Conservation (phyloP, 2,888 invertebrate genomes). For the Andrena praecox region DNA sequence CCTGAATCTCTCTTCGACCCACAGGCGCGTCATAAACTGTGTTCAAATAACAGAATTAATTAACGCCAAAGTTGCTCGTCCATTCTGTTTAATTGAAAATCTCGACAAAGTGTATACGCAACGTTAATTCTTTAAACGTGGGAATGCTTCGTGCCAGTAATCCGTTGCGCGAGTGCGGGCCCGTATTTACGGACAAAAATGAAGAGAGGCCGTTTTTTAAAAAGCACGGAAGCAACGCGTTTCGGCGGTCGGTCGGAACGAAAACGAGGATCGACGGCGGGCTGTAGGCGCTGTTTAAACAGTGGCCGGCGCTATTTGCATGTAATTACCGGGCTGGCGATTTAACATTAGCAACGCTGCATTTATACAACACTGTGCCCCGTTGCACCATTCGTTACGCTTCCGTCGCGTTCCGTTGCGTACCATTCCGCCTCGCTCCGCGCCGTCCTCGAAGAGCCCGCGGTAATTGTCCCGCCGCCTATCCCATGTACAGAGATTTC, state of each 20-base stretch:
- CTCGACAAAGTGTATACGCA: neutral
- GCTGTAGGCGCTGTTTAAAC: slow-evolving; percentile 74
- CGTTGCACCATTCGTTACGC: slow-evolving; percentile 73
- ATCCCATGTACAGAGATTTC: slow-evolving; percentile 26
- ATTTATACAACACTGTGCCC: slow-evolving; percentile 74
- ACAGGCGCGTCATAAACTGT: neutral
- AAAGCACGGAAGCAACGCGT: slow-evolving; percentile 57
- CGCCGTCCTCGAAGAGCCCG: slow-evolving; percentile 31
- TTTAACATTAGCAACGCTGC: slow-evolving; percentile 79
- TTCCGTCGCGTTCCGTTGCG: slow-evolving; percentile 64
- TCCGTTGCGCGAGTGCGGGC: slow-evolving; percentile 8
- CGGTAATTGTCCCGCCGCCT: slow-evolving; percentile 43
- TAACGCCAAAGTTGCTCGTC: neutral
- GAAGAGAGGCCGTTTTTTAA: slow-evolving; percentile 47
- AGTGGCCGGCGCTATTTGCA: slow-evolving; percentile 77
- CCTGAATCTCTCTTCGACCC: too few relatives aligned
- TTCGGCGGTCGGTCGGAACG: slow-evolving; percentile 49
- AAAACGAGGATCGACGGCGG: slow-evolving; percentile 54
- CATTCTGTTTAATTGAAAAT: neutral
- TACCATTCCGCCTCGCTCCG: slow-evolving; percentile 46
- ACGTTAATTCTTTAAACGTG: neutral
- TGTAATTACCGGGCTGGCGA: slow-evolving; percentile 78
- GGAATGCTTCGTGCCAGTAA: neutral
- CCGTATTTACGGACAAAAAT: slow-evolving; percentile 23
- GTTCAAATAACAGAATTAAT: neutral